These are phyloP conservation scores for Agrochola circellaris DNA, from an alignment of 2,888 invertebrate genomes.

Conservation along the genomic window DNA sequence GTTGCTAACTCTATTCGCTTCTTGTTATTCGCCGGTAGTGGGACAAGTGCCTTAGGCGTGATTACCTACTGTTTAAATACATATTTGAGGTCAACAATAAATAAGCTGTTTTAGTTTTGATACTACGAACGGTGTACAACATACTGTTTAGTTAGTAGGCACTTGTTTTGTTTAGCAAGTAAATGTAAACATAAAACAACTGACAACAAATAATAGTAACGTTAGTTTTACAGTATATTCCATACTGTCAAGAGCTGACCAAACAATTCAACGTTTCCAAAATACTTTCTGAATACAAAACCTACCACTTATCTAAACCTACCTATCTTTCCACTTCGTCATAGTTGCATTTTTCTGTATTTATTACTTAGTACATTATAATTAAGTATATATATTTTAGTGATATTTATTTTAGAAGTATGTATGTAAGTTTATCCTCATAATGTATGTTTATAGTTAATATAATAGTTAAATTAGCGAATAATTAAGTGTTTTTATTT, in stretches of 20 bases:
- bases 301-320: too few relatives aligned
- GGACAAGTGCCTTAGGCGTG: too few relatives aligned
- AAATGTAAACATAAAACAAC: slow-evolving; percentile 2
- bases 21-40: too few relatives aligned
- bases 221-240: background rate
- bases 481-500: too few relatives aligned
- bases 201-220: background rate
- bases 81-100: background rate
- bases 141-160: background rate
- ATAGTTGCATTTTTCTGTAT: too few relatives aligned
- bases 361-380: too few relatives aligned
- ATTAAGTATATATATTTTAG: too few relatives aligned
- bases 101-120: background rate
- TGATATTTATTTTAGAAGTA: too few relatives aligned
- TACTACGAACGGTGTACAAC: background rate
- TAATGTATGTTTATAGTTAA: too few relatives aligned
- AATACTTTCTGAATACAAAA: background rate
- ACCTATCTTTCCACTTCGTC: too few relatives aligned
- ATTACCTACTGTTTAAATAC: background rate
- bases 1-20: background rate
- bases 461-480: too few relatives aligned
- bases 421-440: too few relatives aligned
- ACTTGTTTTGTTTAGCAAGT: background rate
- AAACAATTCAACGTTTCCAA: background rate
- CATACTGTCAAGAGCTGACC: background rate